Percentiles rank a stretch among this genome's conserved stretches.
Conservation (phyloP, 2,888 invertebrate species). For the Agrotis clavis region DNA sequence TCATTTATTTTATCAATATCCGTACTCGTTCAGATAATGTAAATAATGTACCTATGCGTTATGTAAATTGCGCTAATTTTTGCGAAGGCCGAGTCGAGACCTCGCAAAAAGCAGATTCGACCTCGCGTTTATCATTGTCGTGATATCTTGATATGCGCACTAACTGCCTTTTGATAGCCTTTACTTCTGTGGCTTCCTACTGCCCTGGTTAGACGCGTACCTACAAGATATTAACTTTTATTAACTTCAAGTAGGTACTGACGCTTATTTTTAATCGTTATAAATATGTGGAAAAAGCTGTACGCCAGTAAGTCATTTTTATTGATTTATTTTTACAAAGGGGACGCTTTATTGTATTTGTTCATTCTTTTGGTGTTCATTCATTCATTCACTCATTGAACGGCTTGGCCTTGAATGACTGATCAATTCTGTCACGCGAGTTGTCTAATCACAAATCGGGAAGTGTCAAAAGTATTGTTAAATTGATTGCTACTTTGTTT, state of each 20-base stretch:
- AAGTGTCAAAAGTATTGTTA: slow-evolving; percentile 41
- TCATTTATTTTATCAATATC: slow-evolving; percentile 75
- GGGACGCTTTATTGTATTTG: slow-evolving; percentile 41
- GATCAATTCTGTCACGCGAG: slow-evolving; percentile 39
- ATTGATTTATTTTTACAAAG: slow-evolving; percentile 34
- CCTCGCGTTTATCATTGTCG: slow-evolving; percentile 87
- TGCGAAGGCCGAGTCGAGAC: slow-evolving; percentile 83
- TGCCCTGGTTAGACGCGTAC: slow-evolving; percentile 72
- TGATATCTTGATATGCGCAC: slow-evolving; percentile 86
- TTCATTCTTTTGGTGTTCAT: slow-evolving; percentile 36
- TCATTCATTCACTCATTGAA: slow-evolving; percentile 47
- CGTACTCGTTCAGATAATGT: slow-evolving; percentile 74
- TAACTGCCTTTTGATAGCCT: slow-evolving; percentile 80
- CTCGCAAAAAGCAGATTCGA: slow-evolving; percentile 86
- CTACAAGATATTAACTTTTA: slow-evolving; percentile 44
- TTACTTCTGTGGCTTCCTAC: slow-evolving; percentile 76
- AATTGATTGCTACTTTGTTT: slow-evolving; percentile 32
- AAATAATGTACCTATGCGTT: slow-evolving; percentile 77
- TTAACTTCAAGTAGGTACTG: slow-evolving; percentile 31
- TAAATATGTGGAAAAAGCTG: slow-evolving; percentile 73
- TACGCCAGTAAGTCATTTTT: slow-evolving; percentile 74
- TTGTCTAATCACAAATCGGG: slow-evolving; percentile 52
- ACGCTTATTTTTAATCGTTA: slow-evolving; percentile 23
- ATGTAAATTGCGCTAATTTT: slow-evolving; percentile 89
- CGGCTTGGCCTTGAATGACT: slow-evolving; percentile 50